Evolutionary conservation across 1,140 invertebrate genomes (phyloP).

Genomic region (Drosophila funebris): DNA sequence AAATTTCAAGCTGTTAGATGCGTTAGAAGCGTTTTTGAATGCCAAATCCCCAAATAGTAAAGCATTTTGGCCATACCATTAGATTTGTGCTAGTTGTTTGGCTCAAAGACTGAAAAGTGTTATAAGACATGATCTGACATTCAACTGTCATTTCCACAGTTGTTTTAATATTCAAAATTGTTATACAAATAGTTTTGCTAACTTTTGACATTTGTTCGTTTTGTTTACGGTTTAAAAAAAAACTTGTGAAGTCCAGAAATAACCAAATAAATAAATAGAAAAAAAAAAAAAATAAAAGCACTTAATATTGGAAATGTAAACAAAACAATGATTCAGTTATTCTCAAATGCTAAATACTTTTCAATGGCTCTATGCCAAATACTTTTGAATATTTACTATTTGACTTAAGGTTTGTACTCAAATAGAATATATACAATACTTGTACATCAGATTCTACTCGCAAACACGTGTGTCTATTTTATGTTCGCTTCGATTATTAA

Average conservation of each 20-base stretch:
- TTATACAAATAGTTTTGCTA: not conserved
- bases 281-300: too few species aligned
- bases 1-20: conserved; percentile 56
- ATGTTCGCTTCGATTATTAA: not conserved
- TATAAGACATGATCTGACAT: not conserved
- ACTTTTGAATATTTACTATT: conserved; percentile 7
- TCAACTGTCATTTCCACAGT: conserved; percentile 1
- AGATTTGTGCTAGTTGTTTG: not conserved
- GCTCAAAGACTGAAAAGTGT: not conserved
- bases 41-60: conserved; percentile 38
- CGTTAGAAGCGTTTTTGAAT: conserved; percentile 69
- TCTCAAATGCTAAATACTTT: conserved; percentile 18
- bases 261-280: conserved; percentile 3
- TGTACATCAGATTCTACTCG: not conserved
- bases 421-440: not conserved
- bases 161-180: conserved; percentile 4
- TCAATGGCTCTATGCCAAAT: conserved; percentile 18
- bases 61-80: not conserved
- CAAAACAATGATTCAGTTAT: conserved; percentile 24
- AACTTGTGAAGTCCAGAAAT: conserved; percentile 4
- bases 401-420: not conserved
- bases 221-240: not conserved
- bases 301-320: conserved; percentile 19
- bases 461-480: conserved; percentile 12
- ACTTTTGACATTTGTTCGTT: not conserved